Percentiles rank a stretch among this genome's conserved stretches.
These are phyloP conservation scores for Eubucco bourcierii DNA, from an alignment of 2,113 vertebrate genomes.

Conservation along the genomic window DNA sequence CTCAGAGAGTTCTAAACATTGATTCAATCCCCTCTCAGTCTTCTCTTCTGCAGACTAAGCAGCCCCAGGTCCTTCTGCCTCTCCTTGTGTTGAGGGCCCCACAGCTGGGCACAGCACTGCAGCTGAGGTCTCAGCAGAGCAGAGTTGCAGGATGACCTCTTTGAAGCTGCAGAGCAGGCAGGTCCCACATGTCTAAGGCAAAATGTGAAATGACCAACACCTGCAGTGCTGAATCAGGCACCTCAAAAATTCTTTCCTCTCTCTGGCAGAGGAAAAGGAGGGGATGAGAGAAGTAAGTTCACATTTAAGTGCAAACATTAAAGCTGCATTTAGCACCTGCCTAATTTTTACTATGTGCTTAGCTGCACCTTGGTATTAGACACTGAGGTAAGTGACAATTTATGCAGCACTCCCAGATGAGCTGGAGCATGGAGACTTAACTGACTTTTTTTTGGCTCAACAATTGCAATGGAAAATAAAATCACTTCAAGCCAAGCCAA, in stretches of 20 bases:
- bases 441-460: neutral
- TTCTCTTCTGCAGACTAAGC: no score
- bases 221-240: neutral
- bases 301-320: constrained; percentile 18
- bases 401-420: constrained; percentile 13
- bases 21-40: no score
- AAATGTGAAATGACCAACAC: neutral
- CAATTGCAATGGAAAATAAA: neutral
- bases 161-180: no score
- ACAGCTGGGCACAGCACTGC: no score
- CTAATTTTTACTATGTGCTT: constrained; percentile 38
- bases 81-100: no score
- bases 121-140: no score
- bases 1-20: no score
- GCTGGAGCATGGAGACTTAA: neutral
- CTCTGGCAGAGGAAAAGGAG: neutral
- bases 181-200: neutral
- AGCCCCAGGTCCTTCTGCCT: no score
- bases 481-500: neutral
- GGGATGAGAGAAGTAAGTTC: neutral
- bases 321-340: constrained; percentile 60
- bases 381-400: constrained; percentile 40
- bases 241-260: neutral
- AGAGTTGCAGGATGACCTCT: no score
- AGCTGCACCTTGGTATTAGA: neutral